Base-by-base conservation (phyloP, 2,888 invertebrate genomes). In the Elysia crispata region DNA sequence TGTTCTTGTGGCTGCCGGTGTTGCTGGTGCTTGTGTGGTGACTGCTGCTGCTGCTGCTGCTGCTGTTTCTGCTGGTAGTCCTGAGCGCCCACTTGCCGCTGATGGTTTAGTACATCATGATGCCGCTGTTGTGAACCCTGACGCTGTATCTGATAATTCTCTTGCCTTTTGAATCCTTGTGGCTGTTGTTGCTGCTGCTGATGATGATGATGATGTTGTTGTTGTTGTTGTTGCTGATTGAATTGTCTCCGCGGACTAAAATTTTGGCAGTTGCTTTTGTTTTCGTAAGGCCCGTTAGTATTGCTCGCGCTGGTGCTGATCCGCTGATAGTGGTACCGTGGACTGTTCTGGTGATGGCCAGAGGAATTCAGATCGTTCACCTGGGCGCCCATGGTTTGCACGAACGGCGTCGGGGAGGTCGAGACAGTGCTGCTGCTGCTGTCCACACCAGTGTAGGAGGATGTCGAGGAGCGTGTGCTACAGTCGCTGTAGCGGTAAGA, bases 361-460 rank as follows among this genome's bases (percentile, higher is more conserved):
- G 23, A 41, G 18, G 69, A 64, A 33, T 77, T 84, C 41, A 86
- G 75, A 49, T 86, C 83, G 66, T 83, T 83, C 41, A 84, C 82
- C 33, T 76, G 62, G 31, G 81, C 74, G 54, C 83, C 83, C 72
- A 83, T 82, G 23, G 82, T 82, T 1, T 81, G 77, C 28, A 80
- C 69, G 18, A 79, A 79, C n/a, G 81, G 77, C 18, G 73, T 73
- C 60, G 76, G 67, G 13, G 82, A 82, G 3, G 80, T 41, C 28
- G 62, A 66, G 76, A 60, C 77, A 50, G 79, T 81, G 1, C 80
- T 69, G 79, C 79, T 83, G 62, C 82, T 82, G 66, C 77, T 82
- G 5, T 41, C 41, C 3, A 11, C 41, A 41, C 41, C 41, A 6
- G 41, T 41, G 11, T 11, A 41, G 41, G 41, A 41, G 5, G 41